These are phyloP conservation scores for Chorisops tibialis DNA, from an alignment of 2,888 invertebrate genomes.

Conservation along the genomic window DNA sequence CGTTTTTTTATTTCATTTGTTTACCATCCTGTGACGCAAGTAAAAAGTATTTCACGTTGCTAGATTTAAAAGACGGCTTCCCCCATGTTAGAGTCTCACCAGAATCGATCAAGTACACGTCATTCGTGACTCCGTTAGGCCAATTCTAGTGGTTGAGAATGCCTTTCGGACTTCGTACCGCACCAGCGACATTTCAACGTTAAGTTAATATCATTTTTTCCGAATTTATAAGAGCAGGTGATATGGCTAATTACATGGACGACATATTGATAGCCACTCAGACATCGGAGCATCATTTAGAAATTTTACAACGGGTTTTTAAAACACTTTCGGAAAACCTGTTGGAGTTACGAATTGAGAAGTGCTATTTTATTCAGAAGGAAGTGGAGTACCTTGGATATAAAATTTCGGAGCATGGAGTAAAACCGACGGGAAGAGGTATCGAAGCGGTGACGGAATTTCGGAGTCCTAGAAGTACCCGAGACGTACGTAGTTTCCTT, in stretches of 20 bases:
- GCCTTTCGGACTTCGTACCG: not conserved
- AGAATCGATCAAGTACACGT: not conserved
- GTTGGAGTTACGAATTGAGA: too few species aligned
- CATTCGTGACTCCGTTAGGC: not conserved
- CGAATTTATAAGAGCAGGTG: not conserved
- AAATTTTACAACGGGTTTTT: too few species aligned
- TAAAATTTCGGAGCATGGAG: not conserved
- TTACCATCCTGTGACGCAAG: too few species aligned
- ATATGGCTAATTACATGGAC: not conserved
- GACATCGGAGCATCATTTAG: not conserved
- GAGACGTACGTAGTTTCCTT: not conserved
- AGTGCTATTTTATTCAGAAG: too few species aligned
- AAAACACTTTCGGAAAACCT: too few species aligned
- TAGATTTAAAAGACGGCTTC: too few species aligned
- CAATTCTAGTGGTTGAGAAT: not conserved
- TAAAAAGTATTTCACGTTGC: too few species aligned
- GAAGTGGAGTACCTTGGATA: not conserved
- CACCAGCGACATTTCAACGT: not conserved
- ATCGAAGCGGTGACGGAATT: not conserved
- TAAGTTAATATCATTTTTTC: not conserved
- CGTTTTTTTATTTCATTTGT: too few species aligned
- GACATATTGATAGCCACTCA: not conserved
- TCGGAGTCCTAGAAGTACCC: not conserved
- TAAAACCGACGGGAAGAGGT: not conserved
- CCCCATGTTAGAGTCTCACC: not conserved